These are phyloP conservation scores for Phrynocephalus forsythii DNA, from an alignment of 2,797 vertebrate species.

Conservation along the genomic window DNA sequence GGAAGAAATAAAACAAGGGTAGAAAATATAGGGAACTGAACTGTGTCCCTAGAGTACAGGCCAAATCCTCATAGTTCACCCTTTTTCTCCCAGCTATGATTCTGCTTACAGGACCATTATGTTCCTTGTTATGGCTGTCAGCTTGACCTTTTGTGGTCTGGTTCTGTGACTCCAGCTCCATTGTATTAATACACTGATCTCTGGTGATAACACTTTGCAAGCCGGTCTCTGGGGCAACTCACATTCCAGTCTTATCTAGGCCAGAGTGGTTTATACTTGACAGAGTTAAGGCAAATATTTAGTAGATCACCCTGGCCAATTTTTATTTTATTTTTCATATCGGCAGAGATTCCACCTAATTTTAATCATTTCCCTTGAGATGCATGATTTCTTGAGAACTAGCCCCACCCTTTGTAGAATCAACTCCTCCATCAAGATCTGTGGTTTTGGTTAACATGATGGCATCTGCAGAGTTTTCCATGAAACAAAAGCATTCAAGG, in stretches of 20 bases:
- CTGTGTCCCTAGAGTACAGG: background rate
- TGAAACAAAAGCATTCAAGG: background rate
- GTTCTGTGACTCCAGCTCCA: constrained; percentile 67
- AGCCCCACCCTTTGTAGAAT: constrained; percentile 49
- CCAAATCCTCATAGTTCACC: no score
- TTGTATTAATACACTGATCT: constrained; percentile 68
- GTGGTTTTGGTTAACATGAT: constrained; percentile 19
- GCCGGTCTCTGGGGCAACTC: constrained; percentile 69
- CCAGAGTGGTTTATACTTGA: constrained; percentile 73
- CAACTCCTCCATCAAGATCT: constrained; percentile 28
- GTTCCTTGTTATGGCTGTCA: constrained; percentile 58
- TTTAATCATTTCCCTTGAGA: constrained; percentile 65
- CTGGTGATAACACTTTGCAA: constrained; percentile 74
- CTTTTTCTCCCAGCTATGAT: background rate
- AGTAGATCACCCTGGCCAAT: constrained; percentile 69
- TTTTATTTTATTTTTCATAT: constrained; percentile 56
- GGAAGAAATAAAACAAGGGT: background rate
- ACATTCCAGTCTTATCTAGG: constrained; percentile 81
- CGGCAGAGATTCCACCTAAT: constrained; percentile 72
- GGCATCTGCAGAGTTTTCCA: constrained; percentile 26
- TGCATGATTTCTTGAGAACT: constrained; percentile 34
- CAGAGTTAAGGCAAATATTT: constrained; percentile 74
- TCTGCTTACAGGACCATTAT: background rate
- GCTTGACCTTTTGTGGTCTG: constrained; percentile 68
- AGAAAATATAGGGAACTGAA: background rate